Percentiles rank a stretch among this genome's conserved stretches.
Conservation (phyloP, 2,113 vertebrate genomes). For the Carollia perspicillata region DNA sequence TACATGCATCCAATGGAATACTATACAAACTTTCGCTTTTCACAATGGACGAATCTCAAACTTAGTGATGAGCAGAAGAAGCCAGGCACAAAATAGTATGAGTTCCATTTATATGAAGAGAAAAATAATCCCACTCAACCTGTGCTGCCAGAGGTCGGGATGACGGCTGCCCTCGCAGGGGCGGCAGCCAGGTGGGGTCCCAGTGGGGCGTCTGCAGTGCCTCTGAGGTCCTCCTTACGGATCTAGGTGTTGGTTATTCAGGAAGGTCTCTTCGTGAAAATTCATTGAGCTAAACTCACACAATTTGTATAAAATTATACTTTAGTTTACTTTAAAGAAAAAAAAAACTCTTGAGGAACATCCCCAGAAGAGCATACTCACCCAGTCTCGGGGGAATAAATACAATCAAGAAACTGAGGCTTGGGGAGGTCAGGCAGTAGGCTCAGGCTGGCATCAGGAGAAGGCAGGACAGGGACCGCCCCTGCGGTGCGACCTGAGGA, state of each 20-base stretch:
- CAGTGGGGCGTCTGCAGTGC: not conserved
- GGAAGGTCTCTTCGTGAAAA: not conserved
- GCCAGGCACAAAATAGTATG: not conserved
- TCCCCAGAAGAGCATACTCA: not conserved
- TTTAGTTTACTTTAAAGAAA: not conserved
- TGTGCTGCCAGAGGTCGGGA: not conserved
- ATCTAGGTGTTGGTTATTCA: not conserved
- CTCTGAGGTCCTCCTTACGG: not conserved
- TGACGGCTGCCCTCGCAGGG: not conserved
- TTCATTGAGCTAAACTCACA: not conserved
- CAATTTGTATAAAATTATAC: not conserved
- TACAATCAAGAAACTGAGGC: not conserved
- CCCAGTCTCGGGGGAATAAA: not conserved
- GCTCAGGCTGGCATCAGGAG: not conserved
- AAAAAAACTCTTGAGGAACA: not conserved
- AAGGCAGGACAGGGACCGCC: not conserved
- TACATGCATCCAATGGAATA: not conserved
- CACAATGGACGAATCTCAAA: not conserved
- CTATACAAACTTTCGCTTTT: not conserved
- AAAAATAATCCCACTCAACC: not conserved
- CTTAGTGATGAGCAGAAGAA: not conserved
- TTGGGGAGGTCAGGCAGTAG: not conserved
- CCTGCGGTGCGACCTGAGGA: not conserved
- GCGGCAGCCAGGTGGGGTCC: not conserved
- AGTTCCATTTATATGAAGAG: not conserved